phyloP scores from a whole-genome alignment of 2,113 vertebrate genomes.

The Ochotona curzoniae region DNA sequence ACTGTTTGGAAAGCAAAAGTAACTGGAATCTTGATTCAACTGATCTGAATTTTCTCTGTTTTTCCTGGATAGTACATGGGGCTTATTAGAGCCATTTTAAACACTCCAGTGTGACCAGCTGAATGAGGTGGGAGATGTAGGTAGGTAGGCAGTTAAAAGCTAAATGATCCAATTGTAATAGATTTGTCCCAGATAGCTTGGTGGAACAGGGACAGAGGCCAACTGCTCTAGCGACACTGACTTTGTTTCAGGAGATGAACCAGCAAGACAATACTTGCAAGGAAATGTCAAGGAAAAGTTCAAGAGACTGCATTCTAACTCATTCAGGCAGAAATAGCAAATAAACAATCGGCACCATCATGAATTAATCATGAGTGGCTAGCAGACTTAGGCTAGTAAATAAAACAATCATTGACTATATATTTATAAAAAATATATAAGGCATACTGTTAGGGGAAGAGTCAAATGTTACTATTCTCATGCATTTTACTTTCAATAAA shows the following conservation, averaged over 20 bases:
- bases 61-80: not conserved
- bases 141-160: slow-evolving; percentile 3
- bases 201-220: not conserved
- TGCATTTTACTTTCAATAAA: not conserved
- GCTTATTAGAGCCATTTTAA: not conserved
- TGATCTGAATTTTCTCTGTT: slow-evolving; percentile 33
- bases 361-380: not conserved
- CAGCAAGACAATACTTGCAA: not conserved
- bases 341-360: not conserved
- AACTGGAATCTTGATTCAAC: slow-evolving; percentile 46
- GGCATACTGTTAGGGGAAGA: not conserved
- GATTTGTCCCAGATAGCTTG: slow-evolving; percentile 14
- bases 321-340: not conserved
- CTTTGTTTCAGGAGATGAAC: slow-evolving; percentile 17
- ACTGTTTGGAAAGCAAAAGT: slow-evolving; percentile 37
- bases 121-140: not conserved
- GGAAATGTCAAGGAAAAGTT: not conserved
- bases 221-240: not conserved
- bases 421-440: not conserved
- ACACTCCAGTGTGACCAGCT: not conserved
- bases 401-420: not conserved
- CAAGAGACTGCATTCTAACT: slow-evolving; percentile 22
- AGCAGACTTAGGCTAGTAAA: not conserved
- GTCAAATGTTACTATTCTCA: not conserved
- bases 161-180: slow-evolving; percentile 37